phyloP scores from a whole-genome alignment of 2,113 vertebrate species.

The Mastomys coucha region DNA sequence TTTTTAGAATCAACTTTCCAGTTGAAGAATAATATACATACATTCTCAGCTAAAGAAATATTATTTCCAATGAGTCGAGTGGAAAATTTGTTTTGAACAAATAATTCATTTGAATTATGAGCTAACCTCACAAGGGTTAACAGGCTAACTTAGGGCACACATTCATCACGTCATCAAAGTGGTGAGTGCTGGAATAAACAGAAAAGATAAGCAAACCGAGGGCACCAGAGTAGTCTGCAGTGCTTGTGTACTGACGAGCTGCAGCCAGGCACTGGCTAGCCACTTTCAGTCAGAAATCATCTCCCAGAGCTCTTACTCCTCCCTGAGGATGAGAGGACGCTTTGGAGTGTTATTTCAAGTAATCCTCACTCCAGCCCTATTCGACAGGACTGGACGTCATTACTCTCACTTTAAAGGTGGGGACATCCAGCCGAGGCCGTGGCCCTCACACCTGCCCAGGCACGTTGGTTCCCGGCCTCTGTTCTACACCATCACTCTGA shows the following conservation, averaged over 20 bases:
- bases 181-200: neutral
- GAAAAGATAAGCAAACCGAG: neutral
- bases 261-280: neutral
- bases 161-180: neutral
- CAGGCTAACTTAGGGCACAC: neutral
- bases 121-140: slow-evolving; percentile 1
- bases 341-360: neutral
- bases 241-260: neutral
- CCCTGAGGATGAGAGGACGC: neutral
- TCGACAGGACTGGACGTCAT: neutral
- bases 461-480: neutral
- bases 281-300: neutral
- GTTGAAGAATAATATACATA: fast-evolving
- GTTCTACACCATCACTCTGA: neutral
- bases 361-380: neutral
- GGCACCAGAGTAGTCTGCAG: neutral
- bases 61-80: neutral
- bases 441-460: neutral
- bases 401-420: slow-evolving; percentile 2
- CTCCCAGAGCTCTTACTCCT: neutral
- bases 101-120: neutral
- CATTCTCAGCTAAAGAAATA: neutral
- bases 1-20: slow-evolving; percentile 34
- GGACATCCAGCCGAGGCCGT: neutral
- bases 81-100: neutral